Evolutionary conservation across 2,113 vertebrate species (phyloP).

Genomic region (Daphoenositta chrysoptera): DNA sequence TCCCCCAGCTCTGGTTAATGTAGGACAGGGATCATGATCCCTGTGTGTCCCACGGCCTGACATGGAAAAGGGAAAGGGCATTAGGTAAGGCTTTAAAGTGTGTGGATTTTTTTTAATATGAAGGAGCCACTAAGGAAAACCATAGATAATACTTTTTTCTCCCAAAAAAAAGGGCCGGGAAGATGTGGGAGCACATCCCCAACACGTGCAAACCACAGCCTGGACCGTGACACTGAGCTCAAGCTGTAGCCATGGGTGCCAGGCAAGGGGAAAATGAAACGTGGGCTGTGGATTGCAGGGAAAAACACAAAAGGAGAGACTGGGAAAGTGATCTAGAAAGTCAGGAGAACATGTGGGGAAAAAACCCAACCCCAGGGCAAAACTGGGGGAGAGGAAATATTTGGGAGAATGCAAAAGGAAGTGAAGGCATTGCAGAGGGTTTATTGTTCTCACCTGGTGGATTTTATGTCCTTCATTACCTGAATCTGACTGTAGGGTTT

Average conservation of each 20-base stretch:
- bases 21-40: neutral
- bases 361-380: rapidly evolving
- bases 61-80: neutral
- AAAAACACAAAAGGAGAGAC: neutral
- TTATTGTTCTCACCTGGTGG: neutral
- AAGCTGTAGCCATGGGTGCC: rapidly evolving
- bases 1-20: neutral
- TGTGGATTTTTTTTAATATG: neutral
- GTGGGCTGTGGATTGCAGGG: neutral
- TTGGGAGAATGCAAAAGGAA: neutral
- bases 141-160: too few relatives aligned
- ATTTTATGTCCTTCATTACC: neutral
- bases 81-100: neutral
- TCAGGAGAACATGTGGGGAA: neutral
- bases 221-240: rapidly evolving
- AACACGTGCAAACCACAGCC: rapidly evolving
- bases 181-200: neutral
- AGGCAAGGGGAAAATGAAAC: neutral
- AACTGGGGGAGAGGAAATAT: neutral
- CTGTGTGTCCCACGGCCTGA: neutral
- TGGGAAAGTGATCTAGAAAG: neutral
- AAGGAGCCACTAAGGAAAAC: neutral
- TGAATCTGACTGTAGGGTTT: neutral
- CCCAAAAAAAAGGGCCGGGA: neutral
- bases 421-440: neutral